Evolutionary conservation across 30 jellyfish, hydroid and myxozoan genomes (phyloP).

Genomic region (Pelagia noctiluca): DNA sequence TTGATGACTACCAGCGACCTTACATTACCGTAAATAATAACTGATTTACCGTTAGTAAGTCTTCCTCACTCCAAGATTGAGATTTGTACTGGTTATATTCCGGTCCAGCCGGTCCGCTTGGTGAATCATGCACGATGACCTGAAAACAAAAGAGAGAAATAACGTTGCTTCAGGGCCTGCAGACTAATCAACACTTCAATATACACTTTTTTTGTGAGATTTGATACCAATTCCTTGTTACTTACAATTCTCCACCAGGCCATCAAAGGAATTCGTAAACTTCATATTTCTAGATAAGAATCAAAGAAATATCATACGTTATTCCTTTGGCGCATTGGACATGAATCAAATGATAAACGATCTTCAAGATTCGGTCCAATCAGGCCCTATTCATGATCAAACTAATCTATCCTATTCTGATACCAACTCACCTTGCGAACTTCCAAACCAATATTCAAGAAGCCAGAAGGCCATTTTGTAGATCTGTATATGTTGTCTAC

Average conservation of each 20-base stretch:
- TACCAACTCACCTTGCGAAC: slow-evolving; percentile 51
- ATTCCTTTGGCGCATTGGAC: too few species aligned
- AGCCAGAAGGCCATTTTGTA: slow-evolving; percentile 77
- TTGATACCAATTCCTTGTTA: too few species aligned
- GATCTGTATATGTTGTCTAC: slow-evolving; percentile 79
- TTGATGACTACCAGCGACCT: too few species aligned
- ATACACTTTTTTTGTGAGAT: too few species aligned
- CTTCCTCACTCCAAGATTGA: slow-evolving; percentile 59
- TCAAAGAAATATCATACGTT: too few species aligned
- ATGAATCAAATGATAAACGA: too few species aligned
- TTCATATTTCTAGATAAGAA: too few species aligned
- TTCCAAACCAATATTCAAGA: slow-evolving; percentile 76
- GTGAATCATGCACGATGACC: slow-evolving; percentile 61
- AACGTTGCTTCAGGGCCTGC: neutral
- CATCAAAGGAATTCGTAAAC: too few species aligned
- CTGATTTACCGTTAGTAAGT: slow-evolving; percentile 48
- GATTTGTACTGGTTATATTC: slow-evolving; percentile 41
- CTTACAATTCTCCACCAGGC: too few species aligned
- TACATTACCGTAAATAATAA: too few species aligned
- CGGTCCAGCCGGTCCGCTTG: slow-evolving; percentile 56
- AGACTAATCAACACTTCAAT: slow-evolving; percentile 8
- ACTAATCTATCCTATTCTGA: neutral
- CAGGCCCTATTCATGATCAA: neutral
- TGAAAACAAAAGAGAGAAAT: neutral
- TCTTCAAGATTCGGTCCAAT: too few species aligned